These are phyloP conservation scores for Hemicrepidius hirtus DNA, from an alignment of 2,888 invertebrate species.

Conservation along the genomic window DNA sequence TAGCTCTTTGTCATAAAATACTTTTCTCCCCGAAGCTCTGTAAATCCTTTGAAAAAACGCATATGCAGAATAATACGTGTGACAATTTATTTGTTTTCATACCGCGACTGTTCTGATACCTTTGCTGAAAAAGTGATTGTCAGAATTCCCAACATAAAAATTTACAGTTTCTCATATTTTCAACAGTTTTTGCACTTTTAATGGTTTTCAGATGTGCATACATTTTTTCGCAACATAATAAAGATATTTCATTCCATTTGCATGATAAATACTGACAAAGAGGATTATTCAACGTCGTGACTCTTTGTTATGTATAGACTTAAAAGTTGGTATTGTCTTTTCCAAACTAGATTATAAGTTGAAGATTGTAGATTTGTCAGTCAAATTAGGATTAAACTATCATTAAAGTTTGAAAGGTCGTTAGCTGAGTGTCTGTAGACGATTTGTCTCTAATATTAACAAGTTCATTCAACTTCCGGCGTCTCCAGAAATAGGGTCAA, in stretches of 20 bases:
- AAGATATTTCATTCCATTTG: too few species aligned
- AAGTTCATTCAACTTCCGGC: conserved; percentile 46
- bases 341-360: background rate
- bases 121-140: background rate
- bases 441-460: conserved; percentile 40
- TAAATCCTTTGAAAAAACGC: conserved; percentile 31
- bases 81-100: conserved; percentile 37
- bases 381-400: conserved; percentile 17
- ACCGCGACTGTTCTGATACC: conserved; percentile 2
- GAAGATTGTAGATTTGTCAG: conserved; percentile 8
- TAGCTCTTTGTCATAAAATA: conserved; percentile 22
- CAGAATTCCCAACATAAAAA: background rate
- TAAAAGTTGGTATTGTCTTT: too few species aligned
- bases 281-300: too few species aligned
- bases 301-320: too few species aligned
- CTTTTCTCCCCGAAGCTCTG: conserved; percentile 19
- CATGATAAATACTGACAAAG: too few species aligned
- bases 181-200: background rate
- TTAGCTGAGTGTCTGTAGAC: conserved; percentile 27
- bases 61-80: conserved; percentile 23
- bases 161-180: conserved; percentile 10
- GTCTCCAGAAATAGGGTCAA: conserved; percentile 38
- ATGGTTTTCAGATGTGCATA: too few species aligned
- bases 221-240: too few species aligned
- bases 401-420: conserved; percentile 28